Percentiles rank a stretch among this genome's conserved stretches.
phyloP scores from a whole-genome alignment of 1,140 invertebrate genomes.

The Drosophila lowei region DNA sequence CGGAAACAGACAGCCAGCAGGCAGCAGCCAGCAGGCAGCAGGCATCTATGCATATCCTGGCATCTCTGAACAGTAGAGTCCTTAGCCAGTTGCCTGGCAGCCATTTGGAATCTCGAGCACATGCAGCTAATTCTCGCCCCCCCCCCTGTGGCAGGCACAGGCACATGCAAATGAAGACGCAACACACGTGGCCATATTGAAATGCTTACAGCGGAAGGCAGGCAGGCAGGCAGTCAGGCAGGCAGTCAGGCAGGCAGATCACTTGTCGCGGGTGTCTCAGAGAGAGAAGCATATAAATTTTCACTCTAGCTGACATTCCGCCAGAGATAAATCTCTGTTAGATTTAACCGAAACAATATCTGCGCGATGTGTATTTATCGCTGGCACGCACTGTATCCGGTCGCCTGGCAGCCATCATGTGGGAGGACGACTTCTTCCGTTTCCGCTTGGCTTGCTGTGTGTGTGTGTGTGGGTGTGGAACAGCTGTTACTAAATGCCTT shows the following conservation, averaged over 20 bases:
- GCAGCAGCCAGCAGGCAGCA: constrained; percentile 7
- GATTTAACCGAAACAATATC: constrained; percentile 68
- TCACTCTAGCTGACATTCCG: constrained; percentile 65
- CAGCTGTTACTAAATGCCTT: constrained; percentile 67
- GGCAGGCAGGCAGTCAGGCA: constrained; percentile 11
- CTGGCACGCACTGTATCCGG: constrained; percentile 31
- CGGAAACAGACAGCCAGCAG: constrained; percentile 61
- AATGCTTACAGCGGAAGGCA: constrained; percentile 22
- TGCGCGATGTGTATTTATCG: constrained; percentile 54
- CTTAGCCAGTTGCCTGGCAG: constrained; percentile 46
- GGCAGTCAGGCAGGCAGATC: too few species aligned
- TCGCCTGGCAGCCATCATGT: constrained; percentile 14
- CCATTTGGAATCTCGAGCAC: constrained; percentile 66
- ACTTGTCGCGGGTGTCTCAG: constrained; percentile 45
- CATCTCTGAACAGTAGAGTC: constrained; percentile 18
- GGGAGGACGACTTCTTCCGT: constrained; percentile 15
- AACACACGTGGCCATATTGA: constrained; percentile 46
- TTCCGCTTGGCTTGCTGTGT: constrained; percentile 41
- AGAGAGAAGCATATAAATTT: constrained; percentile 70
- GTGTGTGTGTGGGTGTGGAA: constrained; percentile 27
- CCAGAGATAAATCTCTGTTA: constrained; percentile 77
- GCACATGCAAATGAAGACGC: constrained; percentile 40
- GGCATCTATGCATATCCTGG: constrained; percentile 58
- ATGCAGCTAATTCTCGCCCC: constrained; percentile 67
- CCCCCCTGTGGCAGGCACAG: constrained; percentile 4